Base-by-base conservation (phyloP, 2,888 invertebrate species). In the Teleiodes luculella region DNA sequence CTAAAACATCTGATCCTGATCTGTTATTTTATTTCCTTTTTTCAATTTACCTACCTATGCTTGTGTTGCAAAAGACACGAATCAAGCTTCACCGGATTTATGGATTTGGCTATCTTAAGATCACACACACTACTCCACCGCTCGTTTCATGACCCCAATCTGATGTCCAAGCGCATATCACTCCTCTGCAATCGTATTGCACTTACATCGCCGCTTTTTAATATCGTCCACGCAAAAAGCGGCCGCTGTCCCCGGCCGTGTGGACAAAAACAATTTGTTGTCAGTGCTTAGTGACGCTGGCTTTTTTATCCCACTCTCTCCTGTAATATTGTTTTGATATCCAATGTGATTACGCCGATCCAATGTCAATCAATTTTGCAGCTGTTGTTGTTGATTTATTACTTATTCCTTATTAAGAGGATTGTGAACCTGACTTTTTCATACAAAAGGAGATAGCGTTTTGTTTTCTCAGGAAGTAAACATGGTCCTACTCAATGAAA, bases 191-290 rank as follows among this genome's bases (percentile, higher is more conserved):
- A 87, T 87, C 76, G 76, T 78, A 86, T 79, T 72, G 66, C 74
- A 83, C 83, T 87, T 83, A 83, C 72, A 67, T 57, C 57, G 72
- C 68, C 68, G 66, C 72, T 77, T 86, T 87, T 86, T 86, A 86
- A 85, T 85, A 86, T 73, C 65, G 68, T 62, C 65, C 67, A 63
- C 67, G 67, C 68, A 81, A 83, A 80, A 83, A 76, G 71, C 64
- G 68, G 58, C 69, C 78, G 73, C 56, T 70, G 64, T 62, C 66
- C 64, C 65, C 62, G 51, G 49, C 56, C 57, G 56, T 63, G 64
- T 58, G 63, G 65, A 57, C 70, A 75, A 76, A 83, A 83, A 84
- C 79, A 79, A 83, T 84, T 76, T 79, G 76, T 72, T 67, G 63
- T 58, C 57, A 39, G 57, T 62, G 58, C 62, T 70, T 69, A 68